Conservation (phyloP, 2,113 vertebrate genomes). For the Cisticola juncidis region DNA sequence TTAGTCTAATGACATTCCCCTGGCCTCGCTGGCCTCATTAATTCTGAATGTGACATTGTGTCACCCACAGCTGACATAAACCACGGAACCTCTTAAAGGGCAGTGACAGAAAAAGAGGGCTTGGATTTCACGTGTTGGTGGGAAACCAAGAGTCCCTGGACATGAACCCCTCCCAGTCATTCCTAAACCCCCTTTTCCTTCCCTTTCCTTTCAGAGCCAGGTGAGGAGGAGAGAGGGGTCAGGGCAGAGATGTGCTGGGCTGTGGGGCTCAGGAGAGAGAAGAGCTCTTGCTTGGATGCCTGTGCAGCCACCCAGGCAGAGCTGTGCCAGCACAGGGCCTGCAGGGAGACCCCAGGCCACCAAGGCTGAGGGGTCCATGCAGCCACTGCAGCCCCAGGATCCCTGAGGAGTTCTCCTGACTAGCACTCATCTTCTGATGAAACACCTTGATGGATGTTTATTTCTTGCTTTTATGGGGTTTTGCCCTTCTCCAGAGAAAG, state of each 20-base stretch:
- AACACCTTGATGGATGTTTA: background rate
- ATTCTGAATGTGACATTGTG: constrained; percentile 40
- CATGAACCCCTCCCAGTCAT: background rate
- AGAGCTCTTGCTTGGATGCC: background rate
- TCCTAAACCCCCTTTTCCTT: background rate
- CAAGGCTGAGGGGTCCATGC: background rate
- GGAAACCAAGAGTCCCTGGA: background rate
- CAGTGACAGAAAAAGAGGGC: background rate
- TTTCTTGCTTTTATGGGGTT: background rate
- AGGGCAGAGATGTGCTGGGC: background rate
- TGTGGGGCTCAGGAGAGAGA: background rate
- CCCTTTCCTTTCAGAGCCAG: background rate
- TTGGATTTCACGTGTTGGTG: background rate
- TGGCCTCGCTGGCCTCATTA: background rate
- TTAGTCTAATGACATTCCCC: constrained; percentile 24
- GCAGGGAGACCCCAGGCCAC: background rate
- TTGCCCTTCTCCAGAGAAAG: background rate
- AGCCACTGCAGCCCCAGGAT: background rate
- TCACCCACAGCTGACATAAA: constrained; percentile 25
- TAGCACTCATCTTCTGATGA: background rate
- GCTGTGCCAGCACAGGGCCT: background rate
- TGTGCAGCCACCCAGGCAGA: background rate
- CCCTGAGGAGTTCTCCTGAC: background rate
- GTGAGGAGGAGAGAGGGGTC: background rate
- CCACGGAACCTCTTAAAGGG: background rate